Conservation (phyloP, 1,140 invertebrate species). For the Drusus annulatus region DNA sequence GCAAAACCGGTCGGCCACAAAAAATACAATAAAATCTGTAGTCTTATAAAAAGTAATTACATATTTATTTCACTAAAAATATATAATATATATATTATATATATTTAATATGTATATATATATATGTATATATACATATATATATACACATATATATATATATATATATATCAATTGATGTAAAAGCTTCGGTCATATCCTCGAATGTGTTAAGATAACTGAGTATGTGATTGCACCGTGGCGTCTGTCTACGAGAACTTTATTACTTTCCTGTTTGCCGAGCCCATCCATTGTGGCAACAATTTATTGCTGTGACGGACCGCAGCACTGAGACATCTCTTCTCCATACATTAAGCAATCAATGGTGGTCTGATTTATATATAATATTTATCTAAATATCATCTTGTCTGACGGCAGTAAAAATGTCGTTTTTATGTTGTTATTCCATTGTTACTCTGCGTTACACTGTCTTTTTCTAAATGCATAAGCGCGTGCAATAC, state of each 20-base stretch:
- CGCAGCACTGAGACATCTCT: neutral
- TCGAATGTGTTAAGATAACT: conserved; percentile 13
- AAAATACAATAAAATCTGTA: no score
- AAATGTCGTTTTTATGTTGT: neutral
- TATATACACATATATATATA: no score
- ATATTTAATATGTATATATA: no score
- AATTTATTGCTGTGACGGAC: conserved; percentile 14
- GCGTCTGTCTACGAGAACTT: conserved; percentile 25
- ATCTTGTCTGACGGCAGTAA: neutral
- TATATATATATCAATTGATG: no score
- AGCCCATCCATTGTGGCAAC: neutral
- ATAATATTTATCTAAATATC: neutral
- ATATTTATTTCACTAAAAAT: no score
- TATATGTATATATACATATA: no score
- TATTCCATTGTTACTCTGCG: neutral
- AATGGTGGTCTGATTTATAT: conserved; percentile 11
- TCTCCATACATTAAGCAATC: no score
- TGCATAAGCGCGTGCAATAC: conserved; percentile 23
- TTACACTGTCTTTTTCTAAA: neutral
- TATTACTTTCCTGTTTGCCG: conserved; percentile 40
- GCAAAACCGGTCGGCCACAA: no score
- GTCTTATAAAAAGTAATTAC: no score
- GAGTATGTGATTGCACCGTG: neutral
- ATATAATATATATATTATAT: no score
- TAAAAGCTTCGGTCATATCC: no score